Base-by-base conservation (phyloP, 2,113 vertebrate genomes). In the Formicarius rufipectus region DNA sequence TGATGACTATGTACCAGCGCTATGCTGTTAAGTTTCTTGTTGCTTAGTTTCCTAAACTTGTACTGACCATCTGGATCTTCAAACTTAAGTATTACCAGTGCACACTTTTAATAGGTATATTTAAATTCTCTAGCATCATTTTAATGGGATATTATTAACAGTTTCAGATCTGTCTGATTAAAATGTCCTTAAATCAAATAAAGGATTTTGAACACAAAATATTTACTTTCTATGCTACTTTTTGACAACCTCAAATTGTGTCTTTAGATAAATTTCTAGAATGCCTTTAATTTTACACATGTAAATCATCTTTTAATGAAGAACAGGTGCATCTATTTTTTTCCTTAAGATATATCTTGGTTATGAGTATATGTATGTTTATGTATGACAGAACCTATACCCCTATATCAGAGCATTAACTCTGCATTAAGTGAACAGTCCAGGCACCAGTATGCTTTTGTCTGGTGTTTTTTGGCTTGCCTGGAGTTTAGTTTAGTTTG, bases 101-200 rank as follows among this genome's bases (percentile, higher is more conserved):
- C 22, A 39, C n/a, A 72, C 24, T 80, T n/a, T 93, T 83, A 88
- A 80, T 30, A 68, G 10, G 13, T 64, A 30, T 37, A 60, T 79
- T 85, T 73, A 73, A 75, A 75, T 72, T 64, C 6, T 47, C 72
- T 66, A 19, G 20, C 58, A 84, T 84, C 0, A 3, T 93, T 95
- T 97, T 76, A 90, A 96, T 93, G 60, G 87, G 40, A 77, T 95
- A 52, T 89, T 94, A 76, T 84, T 90, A 89, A 9, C 58, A 88
- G 50, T 30, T 91, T 95, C 72, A 93, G 86, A 82, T 74, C 45
- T 67, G 68, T 82, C 94, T 92, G 93, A 93, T 91, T 94, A 90
- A 68, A 96, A 68, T 71, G 21, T 86, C 50, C 53, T 84, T 87
- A 85, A 58, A 85, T 84, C 84, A 94, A 92, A 72, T 73, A 86